phyloP scores from a whole-genome alignment of 2,797 vertebrate genomes.

The Ibycter americanus region DNA sequence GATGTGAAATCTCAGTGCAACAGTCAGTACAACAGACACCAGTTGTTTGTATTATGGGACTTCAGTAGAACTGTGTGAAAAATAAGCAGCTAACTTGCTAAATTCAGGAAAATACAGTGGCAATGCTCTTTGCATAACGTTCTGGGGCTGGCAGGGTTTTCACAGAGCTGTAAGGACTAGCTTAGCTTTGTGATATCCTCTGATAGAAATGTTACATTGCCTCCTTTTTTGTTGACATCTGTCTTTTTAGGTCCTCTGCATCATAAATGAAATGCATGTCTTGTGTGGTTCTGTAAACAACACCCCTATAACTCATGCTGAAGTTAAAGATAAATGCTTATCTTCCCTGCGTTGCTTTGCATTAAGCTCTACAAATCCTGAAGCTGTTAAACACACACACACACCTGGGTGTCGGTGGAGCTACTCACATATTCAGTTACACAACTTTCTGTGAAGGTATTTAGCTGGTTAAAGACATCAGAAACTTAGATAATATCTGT shows the following conservation, averaged over 20 bases:
- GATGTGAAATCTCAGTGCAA: background rate
- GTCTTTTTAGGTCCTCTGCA: background rate
- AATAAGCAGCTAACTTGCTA: background rate
- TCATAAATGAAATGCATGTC: background rate
- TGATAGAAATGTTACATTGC: background rate
- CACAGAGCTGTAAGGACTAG: background rate
- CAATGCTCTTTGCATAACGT: rapidly evolving
- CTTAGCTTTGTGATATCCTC: background rate
- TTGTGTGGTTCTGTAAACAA: background rate
- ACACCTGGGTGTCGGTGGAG: background rate
- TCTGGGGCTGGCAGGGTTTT: background rate
- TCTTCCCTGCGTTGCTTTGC: background rate
- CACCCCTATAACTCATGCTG: background rate
- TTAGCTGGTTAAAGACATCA: background rate
- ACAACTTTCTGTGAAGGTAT: background rate
- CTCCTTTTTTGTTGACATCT: background rate
- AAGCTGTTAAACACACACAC: background rate
- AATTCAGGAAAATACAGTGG: background rate
- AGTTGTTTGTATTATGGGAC: background rate
- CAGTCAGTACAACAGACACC: background rate
- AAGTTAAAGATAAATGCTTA: background rate
- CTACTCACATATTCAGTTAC: background rate
- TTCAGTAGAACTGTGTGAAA: background rate
- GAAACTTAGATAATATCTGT: background rate
- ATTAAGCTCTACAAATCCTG: background rate